Evolutionary conservation across 2,113 vertebrate genomes (phyloP).

Genomic region (Orthonyx spaldingii): DNA sequence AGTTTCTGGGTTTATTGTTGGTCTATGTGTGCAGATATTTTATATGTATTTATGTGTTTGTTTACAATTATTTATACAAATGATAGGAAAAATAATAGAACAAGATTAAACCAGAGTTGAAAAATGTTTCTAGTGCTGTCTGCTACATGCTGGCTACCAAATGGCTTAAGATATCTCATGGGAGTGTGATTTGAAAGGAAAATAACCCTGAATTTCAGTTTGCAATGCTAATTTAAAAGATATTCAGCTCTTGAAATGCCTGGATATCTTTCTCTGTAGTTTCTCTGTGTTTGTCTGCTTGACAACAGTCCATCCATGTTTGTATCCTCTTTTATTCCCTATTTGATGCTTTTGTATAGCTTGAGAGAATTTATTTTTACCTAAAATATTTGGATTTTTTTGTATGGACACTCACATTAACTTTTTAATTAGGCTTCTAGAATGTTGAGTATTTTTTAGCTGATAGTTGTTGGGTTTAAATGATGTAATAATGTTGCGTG

Average conservation of each 20-base stretch:
- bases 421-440: neutral
- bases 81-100: neutral
- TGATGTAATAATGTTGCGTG: neutral
- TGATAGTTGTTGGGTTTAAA: neutral
- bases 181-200: neutral
- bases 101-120: neutral
- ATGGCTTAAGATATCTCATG: neutral
- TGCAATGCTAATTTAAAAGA: neutral
- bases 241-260: neutral
- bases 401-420: neutral
- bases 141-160: neutral
- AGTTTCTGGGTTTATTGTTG: neutral
- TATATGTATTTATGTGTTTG: neutral
- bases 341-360: neutral
- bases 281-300: neutral
- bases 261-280: neutral
- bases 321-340: neutral
- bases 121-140: neutral
- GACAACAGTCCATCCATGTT: neutral
- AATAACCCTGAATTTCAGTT: neutral
- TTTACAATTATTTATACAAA: neutral
- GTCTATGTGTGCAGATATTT: neutral
- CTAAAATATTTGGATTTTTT: neutral
- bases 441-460: neutral
- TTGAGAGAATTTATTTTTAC: neutral